Conservation (phyloP, 2,113 vertebrate species). For the Rhinopomastus cyanomelas region DNA sequence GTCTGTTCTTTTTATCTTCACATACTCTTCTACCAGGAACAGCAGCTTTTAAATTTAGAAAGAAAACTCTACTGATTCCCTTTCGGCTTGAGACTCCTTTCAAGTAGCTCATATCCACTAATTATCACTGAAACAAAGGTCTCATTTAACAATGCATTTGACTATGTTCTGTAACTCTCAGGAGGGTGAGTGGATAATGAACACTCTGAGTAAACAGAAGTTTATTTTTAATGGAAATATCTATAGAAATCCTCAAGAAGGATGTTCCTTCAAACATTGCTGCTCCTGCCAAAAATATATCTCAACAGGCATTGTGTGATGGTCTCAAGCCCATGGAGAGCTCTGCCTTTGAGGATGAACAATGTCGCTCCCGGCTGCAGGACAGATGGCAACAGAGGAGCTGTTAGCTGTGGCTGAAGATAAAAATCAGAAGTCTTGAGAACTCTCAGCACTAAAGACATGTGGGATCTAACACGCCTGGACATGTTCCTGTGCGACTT, state of each 20-base stretch:
- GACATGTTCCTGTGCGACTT: no score
- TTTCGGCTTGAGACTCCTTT: not conserved
- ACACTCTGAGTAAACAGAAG: slow-evolving; percentile 8
- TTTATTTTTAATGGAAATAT: slow-evolving; percentile 38
- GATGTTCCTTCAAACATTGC: slow-evolving; percentile 16
- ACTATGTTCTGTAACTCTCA: not conserved
- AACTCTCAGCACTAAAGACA: no score
- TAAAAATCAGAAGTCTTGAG: not conserved
- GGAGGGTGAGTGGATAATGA: not conserved
- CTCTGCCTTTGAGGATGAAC: not conserved
- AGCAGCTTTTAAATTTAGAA: not conserved
- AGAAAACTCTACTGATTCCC: not conserved
- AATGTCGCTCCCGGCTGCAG: not conserved
- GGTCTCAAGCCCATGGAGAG: not conserved
- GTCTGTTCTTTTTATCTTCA: not conserved
- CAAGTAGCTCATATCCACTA: not conserved
- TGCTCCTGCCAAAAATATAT: slow-evolving; percentile 30
- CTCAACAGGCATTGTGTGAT: not conserved
- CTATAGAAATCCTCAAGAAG: slow-evolving; percentile 25
- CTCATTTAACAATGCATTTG: slow-evolving; percentile 34
- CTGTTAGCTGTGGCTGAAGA: not conserved
- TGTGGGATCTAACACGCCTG: no score
- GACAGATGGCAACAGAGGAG: not conserved
- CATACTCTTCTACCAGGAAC: not conserved
- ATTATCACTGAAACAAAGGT: slow-evolving; percentile 28